phyloP scores from a whole-genome alignment of 2,888 invertebrate genomes.

The Philaethria dido region DNA sequence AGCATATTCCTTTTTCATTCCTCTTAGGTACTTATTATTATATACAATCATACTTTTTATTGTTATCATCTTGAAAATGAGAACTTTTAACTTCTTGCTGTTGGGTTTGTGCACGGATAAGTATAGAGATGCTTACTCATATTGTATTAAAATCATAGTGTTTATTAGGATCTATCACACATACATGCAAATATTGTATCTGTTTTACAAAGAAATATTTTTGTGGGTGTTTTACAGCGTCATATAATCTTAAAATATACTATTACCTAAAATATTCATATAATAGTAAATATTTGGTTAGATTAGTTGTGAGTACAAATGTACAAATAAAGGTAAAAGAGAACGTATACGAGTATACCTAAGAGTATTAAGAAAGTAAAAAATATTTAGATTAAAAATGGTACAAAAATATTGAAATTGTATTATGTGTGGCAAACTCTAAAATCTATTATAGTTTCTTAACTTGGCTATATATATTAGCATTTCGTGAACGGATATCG shows the following conservation, averaged over 20 bases:
- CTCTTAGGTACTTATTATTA: neutral
- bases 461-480: neutral
- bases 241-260: neutral
- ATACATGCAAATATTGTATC: slow-evolving; percentile 4
- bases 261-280: no score
- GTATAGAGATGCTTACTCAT: neutral
- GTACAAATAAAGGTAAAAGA: no score
- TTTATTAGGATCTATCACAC: neutral
- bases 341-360: no score
- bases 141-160: slow-evolving; percentile 11
- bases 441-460: neutral
- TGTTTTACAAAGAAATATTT: neutral
- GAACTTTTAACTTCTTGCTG: slow-evolving; percentile 3
- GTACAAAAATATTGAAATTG: no score
- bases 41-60: neutral
- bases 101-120: slow-evolving; percentile 9
- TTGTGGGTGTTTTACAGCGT: neutral
- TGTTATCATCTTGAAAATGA: neutral
- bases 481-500: neutral
- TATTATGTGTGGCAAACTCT: neutral
- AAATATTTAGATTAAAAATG: neutral
- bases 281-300: no score
- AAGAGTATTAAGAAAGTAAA: no score
- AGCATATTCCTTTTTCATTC: neutral
- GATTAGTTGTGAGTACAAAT: no score